Base-by-base conservation (phyloP, 2,888 invertebrate genomes). In the Ophion obscuratus region DNA sequence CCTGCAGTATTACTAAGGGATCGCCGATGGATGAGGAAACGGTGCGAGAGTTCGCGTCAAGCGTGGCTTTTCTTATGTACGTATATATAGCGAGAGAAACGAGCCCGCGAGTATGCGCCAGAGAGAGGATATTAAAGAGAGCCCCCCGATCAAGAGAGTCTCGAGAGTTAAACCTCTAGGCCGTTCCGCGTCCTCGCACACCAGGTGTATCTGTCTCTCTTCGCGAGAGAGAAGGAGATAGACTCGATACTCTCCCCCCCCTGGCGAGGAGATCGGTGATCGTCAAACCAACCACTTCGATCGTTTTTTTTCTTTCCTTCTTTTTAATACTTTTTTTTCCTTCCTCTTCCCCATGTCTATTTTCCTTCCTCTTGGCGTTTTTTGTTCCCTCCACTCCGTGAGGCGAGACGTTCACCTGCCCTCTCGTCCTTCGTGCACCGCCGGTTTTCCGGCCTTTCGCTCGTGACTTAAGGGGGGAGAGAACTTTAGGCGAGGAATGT, bases 181-280 rank as follows among this genome's bases (percentile, higher is more conserved):
- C 91, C 93, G 93, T 93, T 93, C 93, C 93, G 93, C 93, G 92
- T 93, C 93, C 93, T 92, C 92, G 93, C 92, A 92, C 93, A 93
- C 88, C 92, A 91, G 92, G 92, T 91, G 92, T 57, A 31, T 92
- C 90, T 90, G 90, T 89, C 89, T 87, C 88, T 88, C 68, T 61
- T 68, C 40, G 89, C 85, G 84, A 88, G 67, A 79, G 47, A 79
- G 67, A 70, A 24, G 53, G 71, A 71, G 76, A 81, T 77, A 84
- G 79, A 83, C 81, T 85, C 78, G 86, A 86, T 88, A 86, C 87
- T 87, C 87, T 86, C 87, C 87, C 86, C 36, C 85, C 64, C 76
- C 81, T 73, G 75, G 87, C 76, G 75, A 81, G 81, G 83, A 88
- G 85, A 88, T 87, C 87, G 86, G 87, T 83, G 84, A 86, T 87